These are phyloP conservation scores for Pocillopora damicornis DNA, from an alignment of 64 coral and sea anemone genomes.

Conservation along the genomic window DNA sequence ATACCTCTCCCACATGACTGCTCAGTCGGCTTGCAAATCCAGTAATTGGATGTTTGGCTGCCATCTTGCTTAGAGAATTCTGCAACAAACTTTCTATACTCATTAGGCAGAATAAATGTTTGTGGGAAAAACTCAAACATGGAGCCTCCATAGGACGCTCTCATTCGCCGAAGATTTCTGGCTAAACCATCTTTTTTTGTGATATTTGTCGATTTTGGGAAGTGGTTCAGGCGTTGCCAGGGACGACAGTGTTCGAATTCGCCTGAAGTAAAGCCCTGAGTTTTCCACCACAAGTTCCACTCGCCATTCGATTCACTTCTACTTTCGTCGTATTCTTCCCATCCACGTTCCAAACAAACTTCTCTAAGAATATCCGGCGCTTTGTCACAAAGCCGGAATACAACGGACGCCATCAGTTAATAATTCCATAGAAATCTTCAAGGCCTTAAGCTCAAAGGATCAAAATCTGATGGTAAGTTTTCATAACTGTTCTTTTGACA, in stretches of 20 bases:
- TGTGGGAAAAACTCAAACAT: constrained; percentile 68
- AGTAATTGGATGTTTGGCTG: constrained; percentile 28
- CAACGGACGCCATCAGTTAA: constrained; percentile 58
- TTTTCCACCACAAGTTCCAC: constrained; percentile 94
- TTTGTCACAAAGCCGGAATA: constrained; percentile 82
- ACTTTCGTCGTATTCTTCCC: constrained; percentile 66
- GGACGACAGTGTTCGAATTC: constrained; percentile 81
- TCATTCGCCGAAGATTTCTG: constrained; percentile 86
- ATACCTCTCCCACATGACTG: constrained; percentile 81
- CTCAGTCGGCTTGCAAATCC: constrained; percentile 91
- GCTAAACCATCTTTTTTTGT: constrained; percentile 87
- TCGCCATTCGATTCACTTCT: constrained; percentile 45
- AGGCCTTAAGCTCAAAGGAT: no score
- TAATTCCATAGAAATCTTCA: no score
- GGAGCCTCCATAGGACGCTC: constrained; percentile 60
- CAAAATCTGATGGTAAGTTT: neutral
- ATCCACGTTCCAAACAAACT: constrained; percentile 77
- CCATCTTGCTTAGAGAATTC: constrained; percentile 68
- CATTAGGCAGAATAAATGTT: constrained; percentile 80
- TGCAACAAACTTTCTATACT: constrained; percentile 81
- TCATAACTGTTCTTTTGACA: neutral
- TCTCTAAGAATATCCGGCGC: constrained; percentile 68
- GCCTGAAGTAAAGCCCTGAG: constrained; percentile 64
- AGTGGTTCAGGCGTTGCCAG: constrained; percentile 93
- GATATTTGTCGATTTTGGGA: constrained; percentile 76